A percentile compares a stretch with the other conserved stretches of the same genome.
phyloP scores from a whole-genome alignment of 2,888 invertebrate genomes.

The Apamea anceps region DNA sequence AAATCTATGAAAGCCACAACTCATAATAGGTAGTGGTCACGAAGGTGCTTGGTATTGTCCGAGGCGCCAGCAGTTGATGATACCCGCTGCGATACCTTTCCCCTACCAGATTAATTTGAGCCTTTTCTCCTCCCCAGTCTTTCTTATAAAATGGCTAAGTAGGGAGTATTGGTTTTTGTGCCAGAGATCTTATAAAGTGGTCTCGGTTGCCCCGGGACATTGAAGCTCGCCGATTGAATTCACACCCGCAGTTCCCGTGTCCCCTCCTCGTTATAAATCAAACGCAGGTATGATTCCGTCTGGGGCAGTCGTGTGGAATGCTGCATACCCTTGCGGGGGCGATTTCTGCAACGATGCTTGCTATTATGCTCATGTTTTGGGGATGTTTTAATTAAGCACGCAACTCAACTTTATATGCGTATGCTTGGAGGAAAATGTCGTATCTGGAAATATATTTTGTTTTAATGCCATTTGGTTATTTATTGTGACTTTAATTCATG shows the following conservation, averaged over 20 bases:
- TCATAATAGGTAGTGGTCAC: constrained; percentile 87
- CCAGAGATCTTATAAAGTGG: constrained; percentile 74
- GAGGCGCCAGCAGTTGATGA: constrained; percentile 85
- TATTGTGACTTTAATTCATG: constrained; percentile 46
- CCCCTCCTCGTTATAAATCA: constrained; percentile 89
- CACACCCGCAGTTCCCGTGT: constrained; percentile 84
- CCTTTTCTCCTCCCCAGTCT: constrained; percentile 59
- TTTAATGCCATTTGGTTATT: constrained; percentile 36
- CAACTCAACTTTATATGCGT: constrained; percentile 18
- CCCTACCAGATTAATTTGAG: constrained; percentile 77
- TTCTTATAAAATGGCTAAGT: constrained; percentile 52
- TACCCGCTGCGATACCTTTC: constrained; percentile 84
- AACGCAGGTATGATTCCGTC: constrained; percentile 88
- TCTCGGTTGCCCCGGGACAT: constrained; percentile 77
- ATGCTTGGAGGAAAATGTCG: constrained; percentile 5
- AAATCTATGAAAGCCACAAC: constrained; percentile 82
- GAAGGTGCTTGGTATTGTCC: constrained; percentile 81
- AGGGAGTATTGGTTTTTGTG: constrained; percentile 62
- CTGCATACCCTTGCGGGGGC: constrained; percentile 76
- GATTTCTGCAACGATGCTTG: constrained; percentile 72
- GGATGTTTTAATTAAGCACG: constrained; percentile 72
- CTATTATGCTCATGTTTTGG: constrained; percentile 70
- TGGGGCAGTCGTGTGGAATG: constrained; percentile 83
- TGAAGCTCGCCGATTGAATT: constrained; percentile 84
- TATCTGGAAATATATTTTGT: constrained; percentile 25